A percentile compares a stretch with the other conserved stretches of the same genome.
These are phyloP conservation scores for Dendrolimus houi DNA, from an alignment of 2,888 invertebrate species.

Conservation along the genomic window DNA sequence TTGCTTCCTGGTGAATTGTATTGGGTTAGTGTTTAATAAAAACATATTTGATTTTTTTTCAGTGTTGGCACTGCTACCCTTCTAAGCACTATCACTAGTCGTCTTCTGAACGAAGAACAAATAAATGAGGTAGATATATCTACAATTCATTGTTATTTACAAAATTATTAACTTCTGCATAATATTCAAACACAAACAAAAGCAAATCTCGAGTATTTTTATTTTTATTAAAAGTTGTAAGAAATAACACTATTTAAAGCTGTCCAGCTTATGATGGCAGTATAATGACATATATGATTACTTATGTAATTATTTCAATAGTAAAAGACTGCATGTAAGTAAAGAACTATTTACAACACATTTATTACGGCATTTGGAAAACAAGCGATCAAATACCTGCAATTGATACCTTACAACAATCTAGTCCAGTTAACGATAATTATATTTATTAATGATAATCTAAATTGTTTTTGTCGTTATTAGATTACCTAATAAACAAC, in stretches of 20 bases:
- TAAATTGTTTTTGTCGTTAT: too few species aligned
- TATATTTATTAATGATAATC: background rate
- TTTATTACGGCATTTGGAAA: background rate
- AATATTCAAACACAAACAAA: background rate
- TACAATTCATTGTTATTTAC: background rate
- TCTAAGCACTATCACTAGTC: conserved; percentile 38
- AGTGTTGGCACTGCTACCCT: conserved; percentile 43
- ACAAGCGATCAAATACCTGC: background rate
- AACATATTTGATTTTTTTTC: conserved; percentile 11
- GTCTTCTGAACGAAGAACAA: conserved; percentile 44
- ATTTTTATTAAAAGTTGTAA: background rate
- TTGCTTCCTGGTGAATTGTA: too few species aligned
- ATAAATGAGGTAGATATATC: conserved; percentile 33
- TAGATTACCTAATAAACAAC: too few species aligned
- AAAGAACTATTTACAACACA: too few species aligned
- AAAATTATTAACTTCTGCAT: background rate
- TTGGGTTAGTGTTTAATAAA: background rate
- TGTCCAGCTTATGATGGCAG: too few species aligned
- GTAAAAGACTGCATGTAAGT: too few species aligned
- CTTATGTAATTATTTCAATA: too few species aligned
- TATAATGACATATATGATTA: too few species aligned
- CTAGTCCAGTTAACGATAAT: background rate
- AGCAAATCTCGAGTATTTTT: background rate
- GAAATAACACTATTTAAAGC: too few species aligned
- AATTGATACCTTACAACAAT: background rate